Evolutionary conservation across 2,888 invertebrate genomes (phyloP).

Genomic region (Dione vanillae): DNA sequence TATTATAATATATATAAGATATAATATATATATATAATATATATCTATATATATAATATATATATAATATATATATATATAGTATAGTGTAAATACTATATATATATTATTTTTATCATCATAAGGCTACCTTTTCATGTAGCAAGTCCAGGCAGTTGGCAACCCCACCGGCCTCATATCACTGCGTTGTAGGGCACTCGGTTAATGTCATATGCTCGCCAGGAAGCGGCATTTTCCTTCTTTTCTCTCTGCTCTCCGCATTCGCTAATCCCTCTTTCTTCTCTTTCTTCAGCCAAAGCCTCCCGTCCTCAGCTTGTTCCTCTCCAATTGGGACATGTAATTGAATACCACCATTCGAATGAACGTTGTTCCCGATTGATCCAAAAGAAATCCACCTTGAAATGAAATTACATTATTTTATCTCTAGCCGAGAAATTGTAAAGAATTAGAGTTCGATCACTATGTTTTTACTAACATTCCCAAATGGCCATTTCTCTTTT

Average conservation of each 20-base stretch:
- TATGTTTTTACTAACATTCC: too few relatives aligned
- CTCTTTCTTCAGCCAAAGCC: not conserved
- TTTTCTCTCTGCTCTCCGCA: not conserved
- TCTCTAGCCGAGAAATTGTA: not conserved
- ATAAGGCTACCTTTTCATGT: constrained; percentile 90
- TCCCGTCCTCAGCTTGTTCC: constrained; percentile 91
- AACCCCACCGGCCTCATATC: constrained; percentile 98
- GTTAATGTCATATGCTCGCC: constrained; percentile 98
- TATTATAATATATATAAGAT: not conserved
- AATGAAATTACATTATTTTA: not conserved
- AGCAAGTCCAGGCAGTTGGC: constrained; percentile 95
- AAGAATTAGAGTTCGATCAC: too few relatives aligned
- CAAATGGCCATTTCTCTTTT: too few relatives aligned
- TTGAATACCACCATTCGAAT: constrained; percentile 99
- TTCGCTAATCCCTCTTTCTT: not conserved
- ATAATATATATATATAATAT: too few relatives aligned
- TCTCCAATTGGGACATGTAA: constrained; percentile 95
- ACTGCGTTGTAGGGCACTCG: constrained; percentile 94
- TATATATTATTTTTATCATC: too few relatives aligned
- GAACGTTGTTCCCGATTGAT: constrained; percentile 97
- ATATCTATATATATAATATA: too few relatives aligned
- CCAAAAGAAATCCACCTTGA: constrained; percentile 98
- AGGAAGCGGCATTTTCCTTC: constrained; percentile 84
- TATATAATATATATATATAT: too few relatives aligned
- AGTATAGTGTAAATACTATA: too few relatives aligned